phyloP scores from a whole-genome alignment of 2,888 invertebrate species.

The Ichneumoninae sp. region DNA sequence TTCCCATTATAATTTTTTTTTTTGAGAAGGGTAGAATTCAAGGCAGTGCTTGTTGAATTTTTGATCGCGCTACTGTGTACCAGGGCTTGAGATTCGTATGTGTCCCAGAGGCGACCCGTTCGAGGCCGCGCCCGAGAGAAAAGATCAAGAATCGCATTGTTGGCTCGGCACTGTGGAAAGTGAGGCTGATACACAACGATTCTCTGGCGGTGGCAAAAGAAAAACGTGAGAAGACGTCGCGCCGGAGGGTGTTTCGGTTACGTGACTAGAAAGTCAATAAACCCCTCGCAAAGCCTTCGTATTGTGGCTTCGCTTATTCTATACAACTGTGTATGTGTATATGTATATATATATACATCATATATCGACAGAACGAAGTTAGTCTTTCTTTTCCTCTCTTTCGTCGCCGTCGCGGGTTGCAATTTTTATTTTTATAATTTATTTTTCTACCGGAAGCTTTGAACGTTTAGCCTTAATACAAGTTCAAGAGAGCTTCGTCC shows the following conservation, averaged over 20 bases:
- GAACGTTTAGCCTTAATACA: background rate
- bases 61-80: background rate
- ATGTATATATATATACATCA: background rate
- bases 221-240: slow-evolving; percentile 50
- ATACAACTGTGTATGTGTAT: slow-evolving; percentile 22
- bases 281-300: slow-evolving; percentile 9
- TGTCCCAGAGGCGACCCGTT: slow-evolving; percentile 52
- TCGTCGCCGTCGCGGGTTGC: background rate
- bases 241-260: slow-evolving; percentile 55
- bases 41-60: background rate
- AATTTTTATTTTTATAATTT: background rate
- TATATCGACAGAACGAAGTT: background rate
- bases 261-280: slow-evolving; percentile 67
- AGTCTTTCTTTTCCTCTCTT: background rate
- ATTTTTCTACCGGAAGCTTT: background rate
- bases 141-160: slow-evolving; percentile 75
- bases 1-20: slow-evolving; percentile 39
- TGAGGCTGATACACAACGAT: slow-evolving; percentile 73
- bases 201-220: slow-evolving; percentile 41
- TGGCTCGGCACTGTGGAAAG: slow-evolving; percentile 71
- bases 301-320: slow-evolving; percentile 43
- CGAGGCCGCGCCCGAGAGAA: slow-evolving; percentile 42
- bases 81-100: slow-evolving; percentile 44
- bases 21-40: background rate
- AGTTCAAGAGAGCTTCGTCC: background rate